These are phyloP conservation scores for Eretmochelys imbricata DNA, from an alignment of 2,113 vertebrate genomes.

Conservation along the genomic window DNA sequence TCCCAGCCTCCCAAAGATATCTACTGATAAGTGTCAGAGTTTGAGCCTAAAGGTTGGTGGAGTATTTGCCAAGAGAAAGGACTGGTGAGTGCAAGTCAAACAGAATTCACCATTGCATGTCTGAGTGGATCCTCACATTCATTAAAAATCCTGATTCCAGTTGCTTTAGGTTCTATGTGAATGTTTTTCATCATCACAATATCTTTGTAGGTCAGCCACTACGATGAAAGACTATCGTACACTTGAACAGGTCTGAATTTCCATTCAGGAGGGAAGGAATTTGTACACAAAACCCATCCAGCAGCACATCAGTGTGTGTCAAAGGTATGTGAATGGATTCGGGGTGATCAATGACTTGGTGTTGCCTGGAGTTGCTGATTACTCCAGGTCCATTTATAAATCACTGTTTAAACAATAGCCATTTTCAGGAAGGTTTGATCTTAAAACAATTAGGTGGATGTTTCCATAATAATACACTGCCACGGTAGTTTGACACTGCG, in stretches of 20 bases:
- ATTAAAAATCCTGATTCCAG: neutral
- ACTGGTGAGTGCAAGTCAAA: neutral
- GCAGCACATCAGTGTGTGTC: neutral
- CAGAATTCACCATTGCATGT: neutral
- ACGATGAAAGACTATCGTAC: neutral
- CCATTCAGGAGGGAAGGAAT: accelerated
- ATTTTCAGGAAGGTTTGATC: neutral
- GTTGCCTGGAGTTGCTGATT: slow-evolving; percentile 11
- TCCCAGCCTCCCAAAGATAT: neutral
- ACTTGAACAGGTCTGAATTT: neutral
- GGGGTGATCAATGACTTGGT: neutral
- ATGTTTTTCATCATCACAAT: accelerated
- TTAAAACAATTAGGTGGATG: neutral
- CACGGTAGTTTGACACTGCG: neutral
- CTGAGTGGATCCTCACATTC: accelerated
- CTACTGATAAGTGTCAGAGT: neutral
- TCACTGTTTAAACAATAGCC: neutral
- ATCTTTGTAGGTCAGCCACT: neutral
- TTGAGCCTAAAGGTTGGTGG: neutral
- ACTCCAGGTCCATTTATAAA: neutral
- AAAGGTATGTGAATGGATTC: neutral
- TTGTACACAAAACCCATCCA: neutral
- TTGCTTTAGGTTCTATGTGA: slow-evolving; percentile 11
- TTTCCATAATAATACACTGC: neutral
- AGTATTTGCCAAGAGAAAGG: neutral